Conservation (phyloP, 2,113 vertebrate genomes). For the Phalacrocorax brasilianus region DNA sequence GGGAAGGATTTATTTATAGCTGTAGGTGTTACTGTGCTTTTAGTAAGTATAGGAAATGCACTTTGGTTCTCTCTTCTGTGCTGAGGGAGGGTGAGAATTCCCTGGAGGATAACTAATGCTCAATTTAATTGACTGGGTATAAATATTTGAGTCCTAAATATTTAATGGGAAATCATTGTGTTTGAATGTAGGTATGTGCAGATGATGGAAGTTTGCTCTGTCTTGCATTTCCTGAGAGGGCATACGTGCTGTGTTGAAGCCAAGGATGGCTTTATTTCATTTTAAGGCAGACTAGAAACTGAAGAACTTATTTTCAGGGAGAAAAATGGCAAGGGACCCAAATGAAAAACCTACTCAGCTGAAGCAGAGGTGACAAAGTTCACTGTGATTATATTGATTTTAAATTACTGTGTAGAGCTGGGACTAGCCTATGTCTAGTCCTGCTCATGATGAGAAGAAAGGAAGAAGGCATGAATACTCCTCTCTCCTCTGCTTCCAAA, state of each 20-base stretch:
- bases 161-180: constrained; percentile 40
- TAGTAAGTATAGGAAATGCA: background rate
- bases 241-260: background rate
- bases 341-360: constrained; percentile 62
- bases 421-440: constrained; percentile 7
- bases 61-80: background rate
- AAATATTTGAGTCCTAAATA: constrained; percentile 53
- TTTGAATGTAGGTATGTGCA: background rate
- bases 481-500: background rate
- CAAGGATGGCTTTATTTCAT: constrained; percentile 55
- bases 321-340: constrained; percentile 33
- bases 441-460: constrained; percentile 7
- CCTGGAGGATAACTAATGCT: background rate
- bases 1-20: background rate
- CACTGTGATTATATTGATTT: constrained; percentile 67
- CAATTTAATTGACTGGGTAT: constrained; percentile 39
- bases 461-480: background rate
- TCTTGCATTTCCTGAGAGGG: constrained; percentile 14
- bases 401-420: constrained; percentile 50
- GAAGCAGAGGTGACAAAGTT: constrained; percentile 64
- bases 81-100: background rate
- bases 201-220: constrained; percentile 2
- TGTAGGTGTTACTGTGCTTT: background rate
- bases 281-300: constrained; percentile 39
- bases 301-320: constrained; percentile 49